Evolutionary conservation across 2,888 invertebrate species (phyloP).

Genomic region (Hymenopus coronatus): DNA sequence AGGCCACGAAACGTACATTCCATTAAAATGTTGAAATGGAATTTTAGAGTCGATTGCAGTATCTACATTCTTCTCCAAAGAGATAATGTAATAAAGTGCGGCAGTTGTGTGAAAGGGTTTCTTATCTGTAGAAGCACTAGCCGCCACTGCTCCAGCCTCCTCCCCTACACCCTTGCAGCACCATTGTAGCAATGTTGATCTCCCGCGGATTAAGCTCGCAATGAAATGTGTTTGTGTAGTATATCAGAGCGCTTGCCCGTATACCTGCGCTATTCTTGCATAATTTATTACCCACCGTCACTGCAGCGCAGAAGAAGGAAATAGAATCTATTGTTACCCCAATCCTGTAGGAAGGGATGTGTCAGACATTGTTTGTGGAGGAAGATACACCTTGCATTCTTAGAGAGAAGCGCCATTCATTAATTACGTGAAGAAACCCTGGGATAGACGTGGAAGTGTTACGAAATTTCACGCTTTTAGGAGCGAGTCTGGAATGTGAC

Average conservation of each 20-base stretch:
- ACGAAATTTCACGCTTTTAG: neutral
- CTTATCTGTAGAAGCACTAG: neutral
- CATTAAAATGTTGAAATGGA: too few species aligned
- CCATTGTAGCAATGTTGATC: neutral
- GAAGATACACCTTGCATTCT: neutral
- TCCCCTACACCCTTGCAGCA: neutral
- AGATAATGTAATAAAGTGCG: too few species aligned
- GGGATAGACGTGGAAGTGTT: neutral
- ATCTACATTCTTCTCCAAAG: too few species aligned
- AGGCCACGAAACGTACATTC: too few species aligned
- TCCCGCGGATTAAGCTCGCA: neutral
- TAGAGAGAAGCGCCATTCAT: neutral
- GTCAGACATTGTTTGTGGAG: neutral
- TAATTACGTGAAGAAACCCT: neutral
- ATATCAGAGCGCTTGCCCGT: neutral
- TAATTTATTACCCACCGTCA: neutral
- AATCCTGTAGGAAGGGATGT: neutral
- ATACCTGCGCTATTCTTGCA: neutral
- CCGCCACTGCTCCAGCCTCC: neutral
- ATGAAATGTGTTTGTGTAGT: neutral
- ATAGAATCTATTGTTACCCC: neutral
- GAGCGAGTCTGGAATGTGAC: too few species aligned
- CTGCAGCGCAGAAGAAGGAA: neutral
- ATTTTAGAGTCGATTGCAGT: too few species aligned
- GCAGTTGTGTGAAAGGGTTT: too few species aligned